phyloP scores from a whole-genome alignment of 1,140 invertebrate genomes.

The Drosophila pandora region DNA sequence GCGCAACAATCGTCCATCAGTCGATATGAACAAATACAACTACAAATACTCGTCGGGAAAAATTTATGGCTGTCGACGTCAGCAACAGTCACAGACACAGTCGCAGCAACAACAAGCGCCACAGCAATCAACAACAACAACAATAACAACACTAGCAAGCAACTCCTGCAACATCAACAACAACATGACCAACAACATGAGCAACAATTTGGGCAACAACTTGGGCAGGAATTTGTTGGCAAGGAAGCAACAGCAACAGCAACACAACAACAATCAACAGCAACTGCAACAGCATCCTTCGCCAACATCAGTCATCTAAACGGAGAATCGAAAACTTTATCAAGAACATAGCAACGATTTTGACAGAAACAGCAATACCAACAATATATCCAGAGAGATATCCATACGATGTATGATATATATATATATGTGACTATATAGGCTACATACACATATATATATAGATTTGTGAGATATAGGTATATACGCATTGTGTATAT shows the following conservation, averaged over 20 bases:
- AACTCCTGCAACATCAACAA: neutral
- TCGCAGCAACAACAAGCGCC: neutral
- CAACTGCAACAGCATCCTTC: slow-evolving; percentile 23
- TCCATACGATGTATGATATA: neutral
- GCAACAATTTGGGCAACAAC: neutral
- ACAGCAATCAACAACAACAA: neutral
- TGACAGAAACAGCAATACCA: slow-evolving; percentile 6
- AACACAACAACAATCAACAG: slow-evolving; percentile 1
- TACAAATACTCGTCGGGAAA: slow-evolving; percentile 74
- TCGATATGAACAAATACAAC: slow-evolving; percentile 74
- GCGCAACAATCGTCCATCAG: slow-evolving; percentile 72
- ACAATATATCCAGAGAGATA: neutral
- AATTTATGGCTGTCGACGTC: slow-evolving; percentile 63
- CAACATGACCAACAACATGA: neutral
- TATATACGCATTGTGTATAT: neutral
- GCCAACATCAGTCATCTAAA: slow-evolving; percentile 1
- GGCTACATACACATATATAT: slow-evolving; percentile 4
- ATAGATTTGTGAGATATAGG: neutral
- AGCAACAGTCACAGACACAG: slow-evolving; percentile 25
- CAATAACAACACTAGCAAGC: neutral
- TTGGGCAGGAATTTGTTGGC: neutral
- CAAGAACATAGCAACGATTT: slow-evolving; percentile 12
- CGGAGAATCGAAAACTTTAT: neutral
- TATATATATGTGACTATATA: slow-evolving; percentile 4
- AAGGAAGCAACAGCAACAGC: slow-evolving; percentile 3